These are phyloP conservation scores for Tapirus indicus DNA, from an alignment of 2,797 vertebrate genomes.

Conservation along the genomic window DNA sequence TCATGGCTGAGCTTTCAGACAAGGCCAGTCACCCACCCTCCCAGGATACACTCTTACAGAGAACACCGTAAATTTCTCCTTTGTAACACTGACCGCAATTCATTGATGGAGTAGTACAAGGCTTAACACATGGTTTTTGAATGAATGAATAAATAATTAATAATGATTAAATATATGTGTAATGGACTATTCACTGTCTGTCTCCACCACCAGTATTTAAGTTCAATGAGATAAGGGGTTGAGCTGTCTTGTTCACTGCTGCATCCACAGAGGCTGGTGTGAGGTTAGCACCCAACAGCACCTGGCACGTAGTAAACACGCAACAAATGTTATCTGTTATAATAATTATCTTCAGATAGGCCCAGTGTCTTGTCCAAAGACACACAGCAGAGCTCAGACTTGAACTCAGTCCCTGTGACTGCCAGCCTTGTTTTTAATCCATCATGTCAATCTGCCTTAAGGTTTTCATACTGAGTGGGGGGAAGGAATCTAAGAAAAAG, in stretches of 20 bases:
- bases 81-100: background rate
- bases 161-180: background rate
- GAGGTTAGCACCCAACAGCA: background rate
- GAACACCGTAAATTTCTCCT: background rate
- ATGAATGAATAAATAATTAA: background rate
- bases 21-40: background rate
- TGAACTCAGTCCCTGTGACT: background rate
- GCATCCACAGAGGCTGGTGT: background rate
- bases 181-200: background rate
- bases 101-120: background rate
- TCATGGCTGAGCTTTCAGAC: background rate
- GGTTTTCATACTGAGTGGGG: background rate
- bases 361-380: background rate
- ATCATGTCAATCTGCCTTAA: background rate
- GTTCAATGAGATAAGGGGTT: background rate
- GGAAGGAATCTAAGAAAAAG: background rate
- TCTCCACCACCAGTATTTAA: background rate
- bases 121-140: background rate
- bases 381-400: background rate
- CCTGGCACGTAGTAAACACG: background rate
- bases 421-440: background rate
- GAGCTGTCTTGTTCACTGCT: background rate
- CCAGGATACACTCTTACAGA: background rate
- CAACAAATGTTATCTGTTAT: background rate
- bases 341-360: background rate